phyloP scores from a whole-genome alignment of 2,888 invertebrate genomes.

The Pandemis heparana region DNA sequence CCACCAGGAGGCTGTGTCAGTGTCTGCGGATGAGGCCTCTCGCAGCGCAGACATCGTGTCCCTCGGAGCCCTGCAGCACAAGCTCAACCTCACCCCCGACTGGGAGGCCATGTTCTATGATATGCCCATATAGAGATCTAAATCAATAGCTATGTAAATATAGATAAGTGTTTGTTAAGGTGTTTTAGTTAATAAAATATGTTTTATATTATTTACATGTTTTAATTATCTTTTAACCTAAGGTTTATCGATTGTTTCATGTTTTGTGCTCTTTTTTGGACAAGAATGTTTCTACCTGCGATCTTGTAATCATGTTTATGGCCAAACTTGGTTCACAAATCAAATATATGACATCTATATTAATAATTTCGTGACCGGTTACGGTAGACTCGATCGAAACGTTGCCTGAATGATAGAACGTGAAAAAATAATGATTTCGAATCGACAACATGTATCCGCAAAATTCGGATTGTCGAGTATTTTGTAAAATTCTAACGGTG shows the following conservation, averaged over 20 bases:
- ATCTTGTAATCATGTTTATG: too few relatives aligned
- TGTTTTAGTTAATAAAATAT: conserved; percentile 25
- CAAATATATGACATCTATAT: too few relatives aligned
- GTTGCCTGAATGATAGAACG: too few relatives aligned
- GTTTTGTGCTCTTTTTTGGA: not conserved
- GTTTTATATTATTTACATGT: conserved; percentile 34
- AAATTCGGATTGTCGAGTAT: too few relatives aligned
- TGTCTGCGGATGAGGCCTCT: conserved; percentile 78
- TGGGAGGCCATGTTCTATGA: conserved; percentile 80
- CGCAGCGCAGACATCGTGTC: conserved; percentile 85
- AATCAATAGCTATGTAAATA: conserved; percentile 20
- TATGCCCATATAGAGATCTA: conserved; percentile 54
- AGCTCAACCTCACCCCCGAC: conserved; percentile 85
- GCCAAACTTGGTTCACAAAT: too few relatives aligned
- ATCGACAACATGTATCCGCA: too few relatives aligned
- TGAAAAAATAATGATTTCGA: too few relatives aligned
- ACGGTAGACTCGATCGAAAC: too few relatives aligned
- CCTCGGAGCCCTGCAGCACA: conserved; percentile 84
- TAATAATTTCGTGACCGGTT: too few relatives aligned
- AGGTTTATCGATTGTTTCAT: conserved; percentile 7
- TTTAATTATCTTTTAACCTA: conserved; percentile 32
- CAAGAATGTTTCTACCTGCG: too few relatives aligned
- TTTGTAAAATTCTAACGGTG: too few relatives aligned
- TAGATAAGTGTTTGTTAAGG: conserved; percentile 11
- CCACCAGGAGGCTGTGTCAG: conserved; percentile 85